A percentile compares a stretch with the other conserved stretches of the same genome.
phyloP scores from a whole-genome alignment of 1,140 invertebrate genomes.

The Pseudobourletiella spinata region DNA sequence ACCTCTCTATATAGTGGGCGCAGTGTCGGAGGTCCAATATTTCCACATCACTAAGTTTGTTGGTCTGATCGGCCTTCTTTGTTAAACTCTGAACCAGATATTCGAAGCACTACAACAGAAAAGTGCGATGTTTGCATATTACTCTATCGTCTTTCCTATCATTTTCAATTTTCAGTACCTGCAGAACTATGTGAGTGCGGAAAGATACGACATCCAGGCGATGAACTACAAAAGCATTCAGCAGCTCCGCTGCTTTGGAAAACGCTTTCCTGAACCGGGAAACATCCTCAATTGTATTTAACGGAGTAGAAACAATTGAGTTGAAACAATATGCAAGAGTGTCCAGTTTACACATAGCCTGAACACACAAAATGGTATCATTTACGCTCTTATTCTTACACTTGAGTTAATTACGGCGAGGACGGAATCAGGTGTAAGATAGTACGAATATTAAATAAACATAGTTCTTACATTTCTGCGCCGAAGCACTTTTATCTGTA shows the following conservation, averaged over 20 bases:
- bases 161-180: conserved; percentile 23
- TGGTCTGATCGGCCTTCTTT: conserved; percentile 23
- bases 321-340: conserved; percentile 18
- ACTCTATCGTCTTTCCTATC: too few species aligned
- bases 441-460: background rate
- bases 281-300: conserved; percentile 16
- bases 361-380: background rate
- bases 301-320: conserved; percentile 23
- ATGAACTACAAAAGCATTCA: conserved; percentile 31
- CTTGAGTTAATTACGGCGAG: background rate
- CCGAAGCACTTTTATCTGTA: conserved; percentile 25
- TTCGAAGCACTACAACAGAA: conserved; percentile 30
- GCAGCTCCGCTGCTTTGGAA: conserved; percentile 16
- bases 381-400: background rate
- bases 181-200: conserved; percentile 28
- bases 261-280: conserved; percentile 22
- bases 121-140: background rate
- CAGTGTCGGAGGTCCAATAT: conserved; percentile 30
- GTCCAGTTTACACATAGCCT: conserved; percentile 21
- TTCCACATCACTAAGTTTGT: conserved; percentile 28
- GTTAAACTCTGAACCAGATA: conserved; percentile 21
- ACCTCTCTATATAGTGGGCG: conserved; percentile 33
- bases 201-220: conserved; percentile 32
- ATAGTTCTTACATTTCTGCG: conserved; percentile 26
- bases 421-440: background rate